Evolutionary conservation across 2,797 vertebrate genomes (phyloP).

Genomic region (Phaenicophaeus curvirostris): DNA sequence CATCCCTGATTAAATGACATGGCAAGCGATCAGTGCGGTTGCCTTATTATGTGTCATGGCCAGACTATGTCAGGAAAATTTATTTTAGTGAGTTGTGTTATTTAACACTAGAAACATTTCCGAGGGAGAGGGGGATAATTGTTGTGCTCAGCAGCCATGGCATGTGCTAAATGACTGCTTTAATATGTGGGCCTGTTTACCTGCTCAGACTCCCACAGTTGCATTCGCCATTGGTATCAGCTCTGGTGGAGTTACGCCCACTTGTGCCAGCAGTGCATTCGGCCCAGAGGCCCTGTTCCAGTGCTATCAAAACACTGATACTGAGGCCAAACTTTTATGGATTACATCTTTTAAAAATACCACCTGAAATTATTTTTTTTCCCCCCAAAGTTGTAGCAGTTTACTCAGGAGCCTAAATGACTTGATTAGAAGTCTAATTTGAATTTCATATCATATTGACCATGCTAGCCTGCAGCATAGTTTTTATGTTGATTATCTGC

Average conservation of each 20-base stretch:
- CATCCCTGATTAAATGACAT: background rate
- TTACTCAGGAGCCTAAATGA: background rate
- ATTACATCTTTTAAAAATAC: background rate
- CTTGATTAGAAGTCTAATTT: background rate
- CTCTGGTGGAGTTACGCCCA: background rate
- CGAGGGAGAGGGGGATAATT: background rate
- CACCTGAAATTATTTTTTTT: background rate
- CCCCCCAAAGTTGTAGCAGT: background rate
- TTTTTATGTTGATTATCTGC: background rate
- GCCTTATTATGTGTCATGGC: background rate
- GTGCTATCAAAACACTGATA: background rate
- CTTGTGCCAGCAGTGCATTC: background rate
- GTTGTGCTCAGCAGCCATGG: background rate
- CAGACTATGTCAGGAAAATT: background rate
- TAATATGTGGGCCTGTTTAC: slow-evolving; percentile 33
- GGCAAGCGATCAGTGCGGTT: background rate
- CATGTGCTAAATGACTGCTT: slow-evolving; percentile 21
- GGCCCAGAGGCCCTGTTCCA: background rate
- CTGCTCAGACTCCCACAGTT: slow-evolving; percentile 38
- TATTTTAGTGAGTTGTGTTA: background rate
- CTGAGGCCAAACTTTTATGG: background rate
- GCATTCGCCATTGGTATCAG: background rate
- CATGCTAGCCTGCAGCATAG: background rate
- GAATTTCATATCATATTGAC: background rate
- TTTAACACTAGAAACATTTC: background rate